Percentiles rank a stretch among this genome's conserved stretches.
Evolutionary conservation across 2,888 invertebrate species (phyloP).

Genomic region (Pedicia rivosa): DNA sequence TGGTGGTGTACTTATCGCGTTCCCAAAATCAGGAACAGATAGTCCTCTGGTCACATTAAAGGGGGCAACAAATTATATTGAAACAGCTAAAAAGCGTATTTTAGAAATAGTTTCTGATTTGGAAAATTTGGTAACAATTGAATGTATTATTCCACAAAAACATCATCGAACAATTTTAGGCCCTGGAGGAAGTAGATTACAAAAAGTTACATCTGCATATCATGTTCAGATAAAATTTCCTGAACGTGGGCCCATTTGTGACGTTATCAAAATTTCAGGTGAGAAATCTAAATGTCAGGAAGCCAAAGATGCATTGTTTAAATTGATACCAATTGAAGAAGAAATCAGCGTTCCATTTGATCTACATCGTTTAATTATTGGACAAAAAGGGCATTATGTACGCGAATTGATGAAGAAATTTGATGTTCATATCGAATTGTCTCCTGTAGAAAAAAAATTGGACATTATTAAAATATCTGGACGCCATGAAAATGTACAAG

Average conservation of each 20-base stretch:
- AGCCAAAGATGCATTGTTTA: conserved; percentile 77
- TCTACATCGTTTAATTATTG: conserved; percentile 86
- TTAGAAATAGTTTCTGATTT: conserved; percentile 79
- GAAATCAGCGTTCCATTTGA: conserved; percentile 81
- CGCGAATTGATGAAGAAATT: conserved; percentile 72
- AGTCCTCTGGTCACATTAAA: conserved; percentile 64
- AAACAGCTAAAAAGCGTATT: conserved; percentile 80
- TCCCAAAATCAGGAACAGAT: conserved; percentile 71
- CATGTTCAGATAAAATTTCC: conserved; percentile 97
- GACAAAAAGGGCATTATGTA: conserved; percentile 79
- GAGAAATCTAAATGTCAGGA: conserved; percentile 75
- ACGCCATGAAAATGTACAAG: conserved; percentile 64
- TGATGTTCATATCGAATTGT: conserved; percentile 83
- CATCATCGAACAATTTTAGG: conserved; percentile 95
- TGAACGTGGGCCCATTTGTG: conserved; percentile 54
- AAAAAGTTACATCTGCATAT: conserved; percentile 67
- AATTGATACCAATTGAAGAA: conserved; percentile 65
- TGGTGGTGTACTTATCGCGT: conserved; percentile 90
- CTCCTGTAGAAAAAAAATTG: conserved; percentile 64
- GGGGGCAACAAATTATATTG: conserved; percentile 85
- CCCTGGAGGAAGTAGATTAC: conserved; percentile 72
- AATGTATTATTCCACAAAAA: conserved; percentile 70
- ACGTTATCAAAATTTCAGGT: conserved; percentile 79
- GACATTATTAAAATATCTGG: conserved; percentile 83
- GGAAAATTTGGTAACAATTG: conserved; percentile 62